A percentile compares a stretch with the other conserved stretches of the same genome.
Evolutionary conservation across 2,888 invertebrate species (phyloP).

Genomic region (Drosophila gaucha): DNA sequence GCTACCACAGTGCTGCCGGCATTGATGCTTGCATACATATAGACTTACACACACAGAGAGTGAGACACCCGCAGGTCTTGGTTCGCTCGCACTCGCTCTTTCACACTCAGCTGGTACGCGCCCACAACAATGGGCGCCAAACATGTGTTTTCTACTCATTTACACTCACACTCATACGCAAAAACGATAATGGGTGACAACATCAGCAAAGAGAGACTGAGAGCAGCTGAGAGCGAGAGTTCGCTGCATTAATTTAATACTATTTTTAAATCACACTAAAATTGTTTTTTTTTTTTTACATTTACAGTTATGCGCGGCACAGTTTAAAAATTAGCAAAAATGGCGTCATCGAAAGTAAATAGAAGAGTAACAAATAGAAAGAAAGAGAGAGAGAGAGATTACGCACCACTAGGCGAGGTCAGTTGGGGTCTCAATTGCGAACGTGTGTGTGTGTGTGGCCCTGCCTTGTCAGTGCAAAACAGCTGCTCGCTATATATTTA

Average conservation of each 20-base stretch:
- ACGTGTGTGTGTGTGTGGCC: constrained; percentile 4
- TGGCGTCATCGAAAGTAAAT: constrained; percentile 69
- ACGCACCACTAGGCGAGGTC: constrained; percentile 59
- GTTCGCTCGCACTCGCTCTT: constrained; percentile 72
- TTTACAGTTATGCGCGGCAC: constrained; percentile 23
- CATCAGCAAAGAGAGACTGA: constrained; percentile 23
- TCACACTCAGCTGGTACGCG: constrained; percentile 66
- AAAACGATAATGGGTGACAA: constrained; percentile 56
- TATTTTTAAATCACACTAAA: constrained; percentile 35
- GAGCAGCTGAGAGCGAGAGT: constrained; percentile 26
- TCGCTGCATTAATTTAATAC: constrained; percentile 36
- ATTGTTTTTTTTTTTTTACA: neutral
- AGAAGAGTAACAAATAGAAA: neutral
- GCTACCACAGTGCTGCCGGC: constrained; percentile 48
- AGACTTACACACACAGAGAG: constrained; percentile 19
- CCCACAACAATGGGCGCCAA: constrained; percentile 69
- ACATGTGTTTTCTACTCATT: constrained; percentile 70
- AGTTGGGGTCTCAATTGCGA: constrained; percentile 24
- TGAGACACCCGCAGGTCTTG: constrained; percentile 35
- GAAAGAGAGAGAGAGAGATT: constrained; percentile 17
- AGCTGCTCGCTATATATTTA: constrained; percentile 47
- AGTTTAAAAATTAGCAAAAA: constrained; percentile 32
- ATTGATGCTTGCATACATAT: constrained; percentile 36
- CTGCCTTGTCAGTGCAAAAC: constrained; percentile 38
- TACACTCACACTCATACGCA: constrained; percentile 20